A percentile compares a stretch with the other conserved stretches of the same genome.
phyloP scores from a whole-genome alignment of 2,797 vertebrate genomes.

The Tympanoctomys barrerae region DNA sequence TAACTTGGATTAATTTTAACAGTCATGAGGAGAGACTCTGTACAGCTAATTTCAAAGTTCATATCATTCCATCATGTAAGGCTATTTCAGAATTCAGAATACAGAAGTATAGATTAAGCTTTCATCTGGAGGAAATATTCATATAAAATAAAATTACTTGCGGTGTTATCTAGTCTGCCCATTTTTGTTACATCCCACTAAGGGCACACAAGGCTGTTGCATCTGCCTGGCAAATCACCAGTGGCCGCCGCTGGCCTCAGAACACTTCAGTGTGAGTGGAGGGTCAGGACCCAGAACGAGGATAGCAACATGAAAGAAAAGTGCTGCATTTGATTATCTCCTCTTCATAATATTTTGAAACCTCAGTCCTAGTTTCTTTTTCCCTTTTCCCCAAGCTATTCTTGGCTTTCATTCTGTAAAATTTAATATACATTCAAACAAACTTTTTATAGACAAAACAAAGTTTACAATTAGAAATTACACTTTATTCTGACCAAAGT shows the following conservation, averaged over 20 bases:
- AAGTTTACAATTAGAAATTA: constrained; percentile 53
- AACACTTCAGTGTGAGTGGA: not conserved
- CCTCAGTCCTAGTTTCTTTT: constrained; percentile 12
- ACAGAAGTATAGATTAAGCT: not conserved
- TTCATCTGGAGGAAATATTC: not conserved
- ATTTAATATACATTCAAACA: constrained; percentile 67
- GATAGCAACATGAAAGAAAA: constrained; percentile 65
- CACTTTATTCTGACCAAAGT: constrained; percentile 22
- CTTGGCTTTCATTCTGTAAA: constrained; percentile 54
- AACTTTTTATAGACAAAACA: constrained; percentile 64
- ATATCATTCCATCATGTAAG: not conserved
- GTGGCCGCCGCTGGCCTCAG: not conserved
- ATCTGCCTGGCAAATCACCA: not conserved
- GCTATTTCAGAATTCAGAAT: not conserved
- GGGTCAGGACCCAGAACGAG: not conserved
- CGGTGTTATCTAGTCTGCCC: not conserved
- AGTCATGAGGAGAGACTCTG: not conserved
- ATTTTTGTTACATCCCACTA: not conserved
- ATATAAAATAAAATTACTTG: not conserved
- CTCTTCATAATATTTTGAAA: constrained; percentile 80
- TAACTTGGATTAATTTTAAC: not conserved
- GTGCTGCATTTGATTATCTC: constrained; percentile 57
- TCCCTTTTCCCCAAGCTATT: constrained; percentile 3
- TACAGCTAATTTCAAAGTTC: not conserved
- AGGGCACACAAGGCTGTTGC: too few relatives aligned